Evolutionary conservation across 2,797 vertebrate species (phyloP), one percentile per base, ranked within the genome.

Genomic region (Tadarida brasiliensis): DNA sequence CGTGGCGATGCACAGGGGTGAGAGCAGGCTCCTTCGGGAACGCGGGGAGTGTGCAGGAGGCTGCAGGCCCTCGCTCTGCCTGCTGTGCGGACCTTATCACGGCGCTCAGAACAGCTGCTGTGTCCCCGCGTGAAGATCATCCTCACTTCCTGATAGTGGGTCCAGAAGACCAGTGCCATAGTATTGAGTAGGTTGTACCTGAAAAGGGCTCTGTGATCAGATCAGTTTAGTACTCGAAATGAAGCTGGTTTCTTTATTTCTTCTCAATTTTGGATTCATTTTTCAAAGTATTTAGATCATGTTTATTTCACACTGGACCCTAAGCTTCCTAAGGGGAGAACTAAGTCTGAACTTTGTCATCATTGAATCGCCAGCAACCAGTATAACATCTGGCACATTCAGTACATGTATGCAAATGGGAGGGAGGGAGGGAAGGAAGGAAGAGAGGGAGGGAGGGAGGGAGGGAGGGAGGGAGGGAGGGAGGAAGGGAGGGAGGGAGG

Each of bases 1-100:
- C 3, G 0, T 65, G 81, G 19, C 10, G 2, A 7, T 67, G 14
- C 19, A 16, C 8, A 0, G 28, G 11, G 26, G 12, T 10, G 49
- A 8, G 22, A 54, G 56, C 35, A 57, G 33, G 16, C 35, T 86
- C n/a, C n/a, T 33, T 49, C n/a, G 20, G 56, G 59, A 82, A 24
- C 22, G 17, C 33, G 33, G 47, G 30, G n/a, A 39, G 12, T 2
- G 10, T 14, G 7, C 4, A 28, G 15, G 10, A 54, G 44, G 6
- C 19, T 17, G 51, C 44, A 14, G 19, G 26, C 35, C 10, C 44
- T 76, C 65, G 16, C 11, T 74, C 67, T 74, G 8, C 2, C 24
- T 81, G 85, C 63, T 30, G 1, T 16, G 84, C 71, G 22, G 4
- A 0, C 19, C 33, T 85, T 54, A 33, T 35, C 28, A 82, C 65